These are phyloP conservation scores for Suncus etruscus DNA, from an alignment of 2,113 vertebrate genomes.

Conservation along the genomic window DNA sequence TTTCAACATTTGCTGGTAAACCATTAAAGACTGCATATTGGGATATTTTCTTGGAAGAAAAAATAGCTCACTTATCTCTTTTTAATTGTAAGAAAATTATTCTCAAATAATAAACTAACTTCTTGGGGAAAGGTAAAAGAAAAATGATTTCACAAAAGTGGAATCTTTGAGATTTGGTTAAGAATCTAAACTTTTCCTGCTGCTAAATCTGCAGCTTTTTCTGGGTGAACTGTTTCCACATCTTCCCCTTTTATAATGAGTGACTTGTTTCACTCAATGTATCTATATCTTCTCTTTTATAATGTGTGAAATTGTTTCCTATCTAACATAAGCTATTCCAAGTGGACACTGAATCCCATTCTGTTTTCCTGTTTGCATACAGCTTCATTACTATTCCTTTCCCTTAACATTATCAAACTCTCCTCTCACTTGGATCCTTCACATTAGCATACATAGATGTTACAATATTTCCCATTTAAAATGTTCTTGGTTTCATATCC, in stretches of 20 bases:
- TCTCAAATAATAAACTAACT: slow-evolving; percentile 68
- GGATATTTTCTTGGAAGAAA: slow-evolving; percentile 71
- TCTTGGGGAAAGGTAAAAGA: slow-evolving; percentile 19
- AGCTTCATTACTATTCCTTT: background rate
- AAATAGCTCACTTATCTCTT: slow-evolving; percentile 69
- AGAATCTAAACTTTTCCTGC: background rate
- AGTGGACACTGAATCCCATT: background rate
- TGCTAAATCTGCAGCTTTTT: background rate
- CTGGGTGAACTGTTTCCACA: background rate
- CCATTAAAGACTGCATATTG: slow-evolving; percentile 67
- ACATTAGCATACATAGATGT: background rate
- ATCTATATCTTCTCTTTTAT: background rate
- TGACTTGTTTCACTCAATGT: background rate
- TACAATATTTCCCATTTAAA: background rate
- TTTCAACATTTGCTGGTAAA: slow-evolving; percentile 73
- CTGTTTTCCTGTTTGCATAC: background rate
- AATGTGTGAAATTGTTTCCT: background rate
- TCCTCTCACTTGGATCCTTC: background rate
- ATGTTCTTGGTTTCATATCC: background rate
- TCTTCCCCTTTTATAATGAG: background rate
- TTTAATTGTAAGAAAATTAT: slow-evolving; percentile 70
- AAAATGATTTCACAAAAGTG: slow-evolving; percentile 26
- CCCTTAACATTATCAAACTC: background rate
- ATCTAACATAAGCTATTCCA: background rate
- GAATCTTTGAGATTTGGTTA: slow-evolving; percentile 43